Evolutionary conservation across 1,140 invertebrate species (phyloP), one percentile per base, ranked within the genome.

Genomic region (Musca domestica): DNA sequence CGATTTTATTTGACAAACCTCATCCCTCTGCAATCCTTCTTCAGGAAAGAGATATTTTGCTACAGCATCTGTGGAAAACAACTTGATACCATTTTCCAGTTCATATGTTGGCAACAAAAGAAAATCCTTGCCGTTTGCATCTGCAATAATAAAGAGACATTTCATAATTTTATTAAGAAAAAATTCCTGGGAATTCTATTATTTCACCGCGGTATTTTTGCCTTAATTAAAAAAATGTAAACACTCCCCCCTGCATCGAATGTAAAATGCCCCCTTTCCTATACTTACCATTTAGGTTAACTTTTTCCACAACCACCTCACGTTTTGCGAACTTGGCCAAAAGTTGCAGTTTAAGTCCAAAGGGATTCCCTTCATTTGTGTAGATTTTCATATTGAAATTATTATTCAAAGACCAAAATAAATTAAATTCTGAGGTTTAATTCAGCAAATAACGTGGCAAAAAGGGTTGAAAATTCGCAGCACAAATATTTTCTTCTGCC

Each of bases 301-400:
- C 81, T 72, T 84, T 77, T 72, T 85, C 82, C 48, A 90, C 66
- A 56, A 84, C 76, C 19, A 88, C 77, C 67, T 84, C 74, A 72
- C 86, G 83, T 69, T 86, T 83, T 0, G 84, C 83, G 71, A 89
- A 83, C 74, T 90, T 89, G 1, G 87, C 85, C 54, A 87, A 87
- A 69, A 91, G 83, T 19, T 91, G 72, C 67, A 92, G 72, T 75
- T 93, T 92, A 66, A 92, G 80, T 4, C 87, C 86, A 25, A 89
- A 86, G 6, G 89, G 89, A 83, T 92, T 92, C 71, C 87, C 88
- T 72, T 89, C 85, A 74, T 91, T 91, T 46, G 88, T 88, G 69
- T 84, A 85, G 64, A 90, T 84, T 69, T 86, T 88, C 88, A 90
- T 90, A 68, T 66, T 41, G 34, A 41, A 5, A 5, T 41, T 5